Base-by-base conservation (phyloP, 1,140 invertebrate genomes). In the Thaumatotibia leucotreta region DNA sequence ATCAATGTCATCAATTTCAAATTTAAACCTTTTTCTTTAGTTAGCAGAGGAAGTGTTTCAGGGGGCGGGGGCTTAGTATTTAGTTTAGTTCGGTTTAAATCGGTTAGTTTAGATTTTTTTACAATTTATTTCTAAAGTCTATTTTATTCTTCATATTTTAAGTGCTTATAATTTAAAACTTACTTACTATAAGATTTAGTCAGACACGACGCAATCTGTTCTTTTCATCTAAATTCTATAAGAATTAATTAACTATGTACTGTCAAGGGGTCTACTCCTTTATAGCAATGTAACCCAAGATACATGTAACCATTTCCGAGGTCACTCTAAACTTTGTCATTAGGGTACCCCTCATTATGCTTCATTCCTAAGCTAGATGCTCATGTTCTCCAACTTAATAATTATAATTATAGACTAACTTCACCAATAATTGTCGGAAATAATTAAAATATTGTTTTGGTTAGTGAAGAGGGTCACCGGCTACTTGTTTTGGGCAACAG, bases 361-460 rank as follows among this genome's bases (percentile, higher is more conserved):
- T 39, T 58, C 23, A 52, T 14, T 52, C 22, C 52, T 58, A 22
- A 11, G 23, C 58, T 63, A 50, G 65, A 69, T 63, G 33, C 58
- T 45, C 61, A 62, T 65, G 64, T 64, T 49, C 49, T 32, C 52
- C 64, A 74, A 73, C 69, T 76, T 73, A 72, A 73, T 79, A 75
- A 76, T 79, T 79, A 79, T 62, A 65, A 33, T 63, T 70, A 73
- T 62, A 69, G 54, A 61, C 14, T 23, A 76, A 76, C 65, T 74
- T 73, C 20, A 32, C 32, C 65, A 65, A 63, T 69, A 68, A 45
- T 65, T 70, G 67, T 69, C 73, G 58, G 49, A 65, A 75, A 78
- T 79, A 79, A 79, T 79, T 74, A 76, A 79, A 79, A 74, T 79
- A 79, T 76, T 74, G 74, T 66, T 68, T 67, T 65, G 66, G 72